Conservation (phyloP, 2,797 vertebrate genomes). For the Chelmon rostratus region DNA sequence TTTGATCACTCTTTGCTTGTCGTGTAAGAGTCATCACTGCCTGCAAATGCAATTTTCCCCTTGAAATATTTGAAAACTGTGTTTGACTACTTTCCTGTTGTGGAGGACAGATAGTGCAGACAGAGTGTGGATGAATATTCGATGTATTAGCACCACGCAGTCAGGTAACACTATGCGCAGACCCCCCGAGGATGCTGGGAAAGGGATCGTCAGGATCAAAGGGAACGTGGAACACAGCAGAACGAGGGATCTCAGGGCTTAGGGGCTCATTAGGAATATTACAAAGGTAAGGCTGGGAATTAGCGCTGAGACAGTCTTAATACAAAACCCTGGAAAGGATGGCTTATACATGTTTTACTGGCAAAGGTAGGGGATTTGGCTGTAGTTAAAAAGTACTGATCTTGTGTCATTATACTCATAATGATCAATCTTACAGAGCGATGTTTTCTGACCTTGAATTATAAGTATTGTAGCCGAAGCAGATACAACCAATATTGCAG, state of each 20-base stretch:
- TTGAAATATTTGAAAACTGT: constrained; percentile 47
- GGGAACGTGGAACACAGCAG: constrained; percentile 78
- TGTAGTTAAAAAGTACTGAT: constrained; percentile 69
- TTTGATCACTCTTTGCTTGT: constrained; percentile 5
- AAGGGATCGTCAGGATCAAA: constrained; percentile 85
- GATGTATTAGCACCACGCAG: constrained; percentile 72
- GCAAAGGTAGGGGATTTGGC: constrained; percentile 73
- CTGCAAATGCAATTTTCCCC: constrained; percentile 15
- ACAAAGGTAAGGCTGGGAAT: constrained; percentile 85
- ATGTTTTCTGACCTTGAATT: constrained; percentile 66
- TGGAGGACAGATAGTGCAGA: constrained; percentile 61
- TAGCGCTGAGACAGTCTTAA: constrained; percentile 80
- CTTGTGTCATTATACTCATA: constrained; percentile 59
- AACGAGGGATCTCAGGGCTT: constrained; percentile 84
- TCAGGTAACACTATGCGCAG: constrained; percentile 70
- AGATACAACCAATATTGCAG: neutral
- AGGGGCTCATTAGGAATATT: constrained; percentile 87
- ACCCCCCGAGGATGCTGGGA: constrained; percentile 79
- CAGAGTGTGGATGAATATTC: constrained; percentile 75
- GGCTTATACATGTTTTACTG: constrained; percentile 77
- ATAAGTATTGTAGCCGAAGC: neutral
- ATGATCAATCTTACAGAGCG: constrained; percentile 50
- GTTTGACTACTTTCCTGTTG: constrained; percentile 64
- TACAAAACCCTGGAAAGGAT: constrained; percentile 80
- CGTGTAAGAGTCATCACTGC: constrained; percentile 12